Conservation (phyloP, 2,113 vertebrate genomes). For the Pachypanchax playfairii region DNA sequence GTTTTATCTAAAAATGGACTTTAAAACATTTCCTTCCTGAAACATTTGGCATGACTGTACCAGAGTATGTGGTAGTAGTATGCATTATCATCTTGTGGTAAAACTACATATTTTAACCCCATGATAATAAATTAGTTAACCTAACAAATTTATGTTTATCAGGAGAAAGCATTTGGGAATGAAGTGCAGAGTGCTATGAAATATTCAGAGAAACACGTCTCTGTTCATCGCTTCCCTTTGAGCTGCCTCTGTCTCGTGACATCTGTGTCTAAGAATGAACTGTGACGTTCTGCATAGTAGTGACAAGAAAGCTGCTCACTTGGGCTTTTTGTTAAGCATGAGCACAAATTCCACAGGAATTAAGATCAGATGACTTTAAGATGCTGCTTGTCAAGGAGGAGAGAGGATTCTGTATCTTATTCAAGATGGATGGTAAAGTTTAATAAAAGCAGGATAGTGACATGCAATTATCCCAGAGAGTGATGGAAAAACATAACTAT, state of each 20-base stretch:
- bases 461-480: not conserved
- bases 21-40: too few relatives aligned
- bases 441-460: too few relatives aligned
- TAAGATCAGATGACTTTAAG: not conserved
- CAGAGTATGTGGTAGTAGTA: too few relatives aligned
- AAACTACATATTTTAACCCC: too few relatives aligned
- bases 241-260: not conserved
- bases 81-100: too few relatives aligned
- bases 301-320: conserved; percentile 19
- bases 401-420: not conserved
- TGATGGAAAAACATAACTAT: not conserved
- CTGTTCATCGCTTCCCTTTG: not conserved
- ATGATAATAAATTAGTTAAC: too few relatives aligned
- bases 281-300: not conserved
- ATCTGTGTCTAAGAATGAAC: conserved; percentile 17
- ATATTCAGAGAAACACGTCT: not conserved
- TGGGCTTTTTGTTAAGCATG: not conserved
- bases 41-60: too few relatives aligned
- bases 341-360: not conserved
- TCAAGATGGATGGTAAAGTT: not conserved
- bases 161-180: not conserved
- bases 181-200: not conserved
- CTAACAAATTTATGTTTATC: too few relatives aligned
- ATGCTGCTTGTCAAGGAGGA: not conserved
- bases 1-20: too few relatives aligned